These are phyloP conservation scores for Chaetoderma sp. DNA, from an alignment of 2,888 invertebrate genomes.

Conservation along the genomic window DNA sequence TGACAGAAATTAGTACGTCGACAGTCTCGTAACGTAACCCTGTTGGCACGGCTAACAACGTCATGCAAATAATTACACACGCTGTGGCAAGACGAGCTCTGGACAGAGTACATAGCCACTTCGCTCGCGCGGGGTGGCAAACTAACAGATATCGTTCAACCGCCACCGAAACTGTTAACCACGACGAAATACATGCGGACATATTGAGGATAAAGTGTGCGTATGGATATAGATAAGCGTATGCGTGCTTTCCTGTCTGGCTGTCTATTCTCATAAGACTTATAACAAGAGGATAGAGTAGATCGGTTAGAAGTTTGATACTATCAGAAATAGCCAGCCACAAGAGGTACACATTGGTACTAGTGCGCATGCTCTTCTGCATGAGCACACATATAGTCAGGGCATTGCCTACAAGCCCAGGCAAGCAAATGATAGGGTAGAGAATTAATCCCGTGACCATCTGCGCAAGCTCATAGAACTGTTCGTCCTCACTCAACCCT, in stretches of 20 bases:
- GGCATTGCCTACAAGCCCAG: slow-evolving; percentile 41
- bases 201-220: slow-evolving; percentile 46
- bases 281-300: slow-evolving; percentile 42
- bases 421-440: slow-evolving; percentile 41
- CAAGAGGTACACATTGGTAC: slow-evolving; percentile 42
- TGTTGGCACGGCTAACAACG: slow-evolving; percentile 41
- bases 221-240: slow-evolving; percentile 45
- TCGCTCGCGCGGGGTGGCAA: slow-evolving; percentile 42
- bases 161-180: slow-evolving; percentile 50
- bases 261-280: slow-evolving; percentile 33
- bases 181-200: slow-evolving; percentile 41
- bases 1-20: too few relatives aligned
- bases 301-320: slow-evolving; percentile 44
- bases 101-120: slow-evolving; percentile 27
- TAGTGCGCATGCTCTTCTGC: slow-evolving; percentile 36
- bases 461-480: slow-evolving; percentile 41
- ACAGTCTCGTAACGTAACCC: slow-evolving; percentile 38
- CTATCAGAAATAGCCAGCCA: slow-evolving; percentile 43
- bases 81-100: slow-evolving; percentile 37
- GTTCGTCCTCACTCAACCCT: slow-evolving; percentile 25
- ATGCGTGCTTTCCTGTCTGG: slow-evolving; percentile 31
- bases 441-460: slow-evolving; percentile 41
- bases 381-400: slow-evolving; percentile 40
- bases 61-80: slow-evolving; percentile 38
- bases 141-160: slow-evolving; percentile 48